Evolutionary conservation across 2,888 invertebrate species (phyloP).

Genomic region (Macaria liturata): DNA sequence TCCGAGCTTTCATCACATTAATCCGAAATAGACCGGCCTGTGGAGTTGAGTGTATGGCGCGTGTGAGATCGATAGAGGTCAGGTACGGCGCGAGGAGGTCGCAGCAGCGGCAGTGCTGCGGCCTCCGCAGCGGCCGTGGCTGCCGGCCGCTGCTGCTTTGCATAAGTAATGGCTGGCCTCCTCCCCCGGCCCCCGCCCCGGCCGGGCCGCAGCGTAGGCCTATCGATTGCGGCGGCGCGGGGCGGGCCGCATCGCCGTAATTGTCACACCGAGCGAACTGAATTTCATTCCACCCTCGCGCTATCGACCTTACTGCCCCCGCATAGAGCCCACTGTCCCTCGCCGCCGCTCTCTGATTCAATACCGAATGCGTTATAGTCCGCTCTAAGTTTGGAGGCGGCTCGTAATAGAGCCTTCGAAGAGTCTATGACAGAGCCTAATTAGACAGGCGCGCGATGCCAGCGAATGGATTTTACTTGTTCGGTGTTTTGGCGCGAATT

Average conservation of each 20-base stretch:
- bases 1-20: constrained; percentile 11
- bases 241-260: constrained; percentile 81
- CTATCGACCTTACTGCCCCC: constrained; percentile 72
- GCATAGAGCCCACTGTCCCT: constrained; percentile 62
- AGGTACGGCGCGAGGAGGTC: constrained; percentile 28
- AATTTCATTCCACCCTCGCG: constrained; percentile 65
- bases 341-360: constrained; percentile 60
- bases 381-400: constrained; percentile 78
- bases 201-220: constrained; percentile 79
- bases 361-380: constrained; percentile 78
- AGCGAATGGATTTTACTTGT: constrained; percentile 82
- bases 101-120: constrained; percentile 14
- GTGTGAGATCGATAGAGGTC: constrained; percentile 28
- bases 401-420: constrained; percentile 82
- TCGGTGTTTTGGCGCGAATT: constrained; percentile 64
- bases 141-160: constrained; percentile 70
- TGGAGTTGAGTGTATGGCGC: constrained; percentile 20
- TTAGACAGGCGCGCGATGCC: constrained; percentile 80
- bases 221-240: constrained; percentile 87
- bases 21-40: constrained; percentile 9
- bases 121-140: constrained; percentile 36
- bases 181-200: constrained; percentile 28
- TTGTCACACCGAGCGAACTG: constrained; percentile 80
- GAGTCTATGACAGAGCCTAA: constrained; percentile 82
- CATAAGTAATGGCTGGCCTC: constrained; percentile 72